These are phyloP conservation scores for Whitmania pigra DNA, from an alignment of 1,140 invertebrate genomes.

Conservation along the genomic window DNA sequence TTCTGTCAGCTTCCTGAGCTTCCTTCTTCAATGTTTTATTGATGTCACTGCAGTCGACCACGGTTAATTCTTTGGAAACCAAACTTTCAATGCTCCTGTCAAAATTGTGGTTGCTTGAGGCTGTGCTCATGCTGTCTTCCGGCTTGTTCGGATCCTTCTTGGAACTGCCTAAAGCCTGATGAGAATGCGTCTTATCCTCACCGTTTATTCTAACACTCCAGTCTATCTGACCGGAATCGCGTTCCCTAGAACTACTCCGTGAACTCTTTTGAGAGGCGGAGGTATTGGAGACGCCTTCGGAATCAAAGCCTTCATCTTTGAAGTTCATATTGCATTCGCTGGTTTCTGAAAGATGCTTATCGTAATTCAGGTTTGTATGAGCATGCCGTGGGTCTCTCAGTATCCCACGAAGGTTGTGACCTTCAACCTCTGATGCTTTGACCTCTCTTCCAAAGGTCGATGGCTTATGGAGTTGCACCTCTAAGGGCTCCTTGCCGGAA, in stretches of 20 bases:
- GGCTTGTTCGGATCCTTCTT: no score
- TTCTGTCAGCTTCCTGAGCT: no score
- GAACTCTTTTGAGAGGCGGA: slow-evolving; percentile 39
- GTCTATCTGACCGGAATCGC: slow-evolving; percentile 25
- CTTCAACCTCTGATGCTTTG: not conserved
- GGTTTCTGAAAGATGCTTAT: not conserved
- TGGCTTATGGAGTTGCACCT: not conserved
- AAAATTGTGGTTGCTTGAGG: no score
- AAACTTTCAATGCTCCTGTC: no score
- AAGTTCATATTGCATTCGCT: not conserved
- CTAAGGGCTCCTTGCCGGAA: not conserved
- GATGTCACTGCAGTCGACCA: no score
- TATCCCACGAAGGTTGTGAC: not conserved
- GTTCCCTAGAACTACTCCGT: slow-evolving; percentile 37
- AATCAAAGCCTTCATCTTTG: slow-evolving; percentile 35
- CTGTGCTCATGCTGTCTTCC: no score
- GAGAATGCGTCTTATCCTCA: no score
- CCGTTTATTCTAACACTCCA: no score
- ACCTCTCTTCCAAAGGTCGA: not conserved
- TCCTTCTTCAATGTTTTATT: no score
- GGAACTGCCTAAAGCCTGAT: no score
- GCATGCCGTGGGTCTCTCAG: not conserved
- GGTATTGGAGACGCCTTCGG: slow-evolving; percentile 31
- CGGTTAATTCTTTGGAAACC: no score
- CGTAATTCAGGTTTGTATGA: no score